Percentiles rank a stretch among this genome's conserved stretches.
Conservation (phyloP, 2,113 vertebrate genomes). For the Oryzias javanicus region DNA sequence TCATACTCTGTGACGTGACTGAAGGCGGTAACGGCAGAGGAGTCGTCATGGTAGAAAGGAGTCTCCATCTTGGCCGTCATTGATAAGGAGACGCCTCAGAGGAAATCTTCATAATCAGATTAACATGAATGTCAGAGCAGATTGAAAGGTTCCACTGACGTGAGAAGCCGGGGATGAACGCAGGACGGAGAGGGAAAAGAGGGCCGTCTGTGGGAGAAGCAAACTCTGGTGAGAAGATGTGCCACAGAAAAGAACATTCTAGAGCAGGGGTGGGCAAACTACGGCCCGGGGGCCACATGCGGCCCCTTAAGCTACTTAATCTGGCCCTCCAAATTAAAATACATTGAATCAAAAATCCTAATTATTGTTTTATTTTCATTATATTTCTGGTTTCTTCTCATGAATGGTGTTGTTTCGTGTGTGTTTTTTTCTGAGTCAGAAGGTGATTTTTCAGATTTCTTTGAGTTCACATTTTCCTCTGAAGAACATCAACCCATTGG, state of each 20-base stretch:
- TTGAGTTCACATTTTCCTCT: too few relatives aligned
- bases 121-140: constrained; percentile 54
- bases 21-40: constrained; percentile 53
- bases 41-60: constrained; percentile 80
- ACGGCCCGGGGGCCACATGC: too few relatives aligned
- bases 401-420: too few relatives aligned
- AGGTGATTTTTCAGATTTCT: too few relatives aligned
- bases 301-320: too few relatives aligned
- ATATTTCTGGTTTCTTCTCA: too few relatives aligned
- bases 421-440: too few relatives aligned
- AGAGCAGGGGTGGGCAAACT: too few relatives aligned
- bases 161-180: constrained; percentile 40
- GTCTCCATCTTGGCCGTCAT: constrained; percentile 75
- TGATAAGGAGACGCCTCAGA: constrained; percentile 40
- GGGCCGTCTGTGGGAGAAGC: constrained; percentile 18
- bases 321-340: too few relatives aligned
- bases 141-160: constrained; percentile 54
- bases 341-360: too few relatives aligned
- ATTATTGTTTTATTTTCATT: too few relatives aligned
- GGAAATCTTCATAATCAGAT: constrained; percentile 76
- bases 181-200: not conserved
- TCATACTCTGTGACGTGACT: constrained; percentile 68
- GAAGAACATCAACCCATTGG: too few relatives aligned
- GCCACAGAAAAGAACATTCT: not conserved
- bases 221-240: constrained; percentile 12